phyloP scores from a whole-genome alignment of 2,797 vertebrate species.

The Malacoraja senta region DNA sequence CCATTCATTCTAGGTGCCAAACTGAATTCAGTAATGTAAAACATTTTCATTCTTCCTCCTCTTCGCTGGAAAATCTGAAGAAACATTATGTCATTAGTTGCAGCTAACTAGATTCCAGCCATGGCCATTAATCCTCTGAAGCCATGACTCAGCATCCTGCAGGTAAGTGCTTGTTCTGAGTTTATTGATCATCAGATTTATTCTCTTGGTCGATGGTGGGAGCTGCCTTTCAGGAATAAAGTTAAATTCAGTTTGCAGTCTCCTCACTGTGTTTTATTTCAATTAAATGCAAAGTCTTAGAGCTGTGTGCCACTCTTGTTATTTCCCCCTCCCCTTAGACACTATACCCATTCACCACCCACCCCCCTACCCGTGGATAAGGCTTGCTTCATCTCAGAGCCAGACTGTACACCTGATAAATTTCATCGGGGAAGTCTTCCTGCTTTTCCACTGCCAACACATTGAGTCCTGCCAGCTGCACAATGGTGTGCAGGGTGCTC shows the following conservation, averaged over 20 bases:
- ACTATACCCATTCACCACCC: not conserved
- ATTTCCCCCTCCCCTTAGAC: not conserved
- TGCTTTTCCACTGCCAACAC: constrained; percentile 78
- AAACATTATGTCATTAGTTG: not conserved
- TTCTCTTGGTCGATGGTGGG: not conserved
- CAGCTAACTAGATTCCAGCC: not conserved
- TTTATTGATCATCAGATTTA: too few species aligned
- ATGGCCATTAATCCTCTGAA: not conserved
- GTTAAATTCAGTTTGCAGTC: too few species aligned
- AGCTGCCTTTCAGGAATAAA: not conserved
- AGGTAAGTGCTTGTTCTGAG: not conserved
- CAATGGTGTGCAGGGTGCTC: constrained; percentile 62
- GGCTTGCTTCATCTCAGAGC: constrained; percentile 73
- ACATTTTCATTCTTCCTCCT: not conserved
- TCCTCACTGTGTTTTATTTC: too few species aligned
- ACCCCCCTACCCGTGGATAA: not conserved
- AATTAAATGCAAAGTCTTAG: too few species aligned
- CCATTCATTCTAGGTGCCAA: not conserved
- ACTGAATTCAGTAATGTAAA: not conserved
- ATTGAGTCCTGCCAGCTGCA: constrained; percentile 67
- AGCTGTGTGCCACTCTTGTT: not conserved
- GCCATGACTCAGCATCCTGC: not conserved
- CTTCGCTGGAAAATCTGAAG: not conserved
- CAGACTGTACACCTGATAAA: constrained; percentile 85
- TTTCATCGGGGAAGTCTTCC: constrained; percentile 84